A percentile compares a stretch with the other conserved stretches of the same genome.
phyloP scores from a whole-genome alignment of 1,140 invertebrate species.

The Euschistus heros region DNA sequence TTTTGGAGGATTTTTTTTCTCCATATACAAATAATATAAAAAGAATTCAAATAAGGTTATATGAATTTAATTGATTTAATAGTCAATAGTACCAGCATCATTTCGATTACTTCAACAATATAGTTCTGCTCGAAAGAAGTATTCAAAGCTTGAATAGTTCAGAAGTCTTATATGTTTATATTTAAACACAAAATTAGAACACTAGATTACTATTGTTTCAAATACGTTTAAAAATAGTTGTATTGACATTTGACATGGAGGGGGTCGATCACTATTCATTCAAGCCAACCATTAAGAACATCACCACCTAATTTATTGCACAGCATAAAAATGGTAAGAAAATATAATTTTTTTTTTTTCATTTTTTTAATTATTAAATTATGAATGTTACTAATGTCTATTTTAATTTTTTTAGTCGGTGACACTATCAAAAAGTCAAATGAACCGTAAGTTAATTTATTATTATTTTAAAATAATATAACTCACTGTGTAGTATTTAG shows the following conservation, averaged over 20 bases:
- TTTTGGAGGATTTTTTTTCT: too few relatives aligned
- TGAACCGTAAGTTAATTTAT: slow-evolving; percentile 18
- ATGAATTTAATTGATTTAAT: too few relatives aligned
- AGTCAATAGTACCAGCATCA: too few relatives aligned
- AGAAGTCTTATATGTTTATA: too few relatives aligned
- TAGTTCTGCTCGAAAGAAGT: too few relatives aligned
- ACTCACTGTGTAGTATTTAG: not conserved
- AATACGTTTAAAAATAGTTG: slow-evolving; percentile 9
- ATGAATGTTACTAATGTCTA: not conserved
- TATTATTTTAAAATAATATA: slow-evolving; percentile 5
- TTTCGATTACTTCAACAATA: too few relatives aligned
- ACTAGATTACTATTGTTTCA: slow-evolving; percentile 14
- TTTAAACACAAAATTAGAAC: not conserved
- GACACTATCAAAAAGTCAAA: slow-evolving; percentile 15
- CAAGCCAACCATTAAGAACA: not conserved
- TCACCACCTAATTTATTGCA: not conserved
- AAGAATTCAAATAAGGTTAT: too few relatives aligned
- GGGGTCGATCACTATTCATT: not conserved
- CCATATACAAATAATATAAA: too few relatives aligned
- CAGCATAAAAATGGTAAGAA: not conserved
- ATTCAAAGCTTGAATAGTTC: too few relatives aligned
- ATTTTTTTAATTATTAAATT: not conserved
- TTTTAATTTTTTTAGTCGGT: not conserved
- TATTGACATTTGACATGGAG: slow-evolving; percentile 9
- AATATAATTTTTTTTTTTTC: not conserved